Percentiles rank a stretch among this genome's conserved stretches.
Conservation (phyloP, 2,113 vertebrate genomes). For the Engraulis encrasicolus region DNA sequence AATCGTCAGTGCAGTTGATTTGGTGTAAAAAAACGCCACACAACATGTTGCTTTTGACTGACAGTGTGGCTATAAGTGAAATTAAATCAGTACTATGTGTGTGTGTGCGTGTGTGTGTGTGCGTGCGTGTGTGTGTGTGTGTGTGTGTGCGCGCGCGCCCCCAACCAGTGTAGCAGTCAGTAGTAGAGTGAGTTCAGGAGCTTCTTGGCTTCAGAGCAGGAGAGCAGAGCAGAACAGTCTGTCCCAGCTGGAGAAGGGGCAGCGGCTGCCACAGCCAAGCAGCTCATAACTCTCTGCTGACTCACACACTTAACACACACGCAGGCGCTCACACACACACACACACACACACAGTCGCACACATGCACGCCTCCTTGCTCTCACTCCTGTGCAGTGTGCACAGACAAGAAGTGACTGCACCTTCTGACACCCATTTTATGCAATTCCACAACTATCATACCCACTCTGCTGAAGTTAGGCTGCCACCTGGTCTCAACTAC, state of each 20-base stretch:
- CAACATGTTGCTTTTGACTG: too few species aligned
- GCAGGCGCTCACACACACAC: slow-evolving; percentile 23
- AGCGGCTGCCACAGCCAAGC: slow-evolving; percentile 75
- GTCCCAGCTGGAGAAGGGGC: slow-evolving; percentile 78
- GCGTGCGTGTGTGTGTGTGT: neutral
- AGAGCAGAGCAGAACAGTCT: slow-evolving; percentile 69
- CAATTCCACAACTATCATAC: too few species aligned
- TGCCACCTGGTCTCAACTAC: too few species aligned
- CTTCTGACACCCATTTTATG: too few species aligned
- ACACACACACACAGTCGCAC: slow-evolving; percentile 1
- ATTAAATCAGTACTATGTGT: too few species aligned
- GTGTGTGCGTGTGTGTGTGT: neutral
- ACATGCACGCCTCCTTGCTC: too few species aligned
- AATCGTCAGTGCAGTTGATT: too few species aligned
- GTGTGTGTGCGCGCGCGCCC: too few species aligned
- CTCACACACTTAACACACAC: slow-evolving; percentile 70
- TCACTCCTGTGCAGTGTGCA: neutral
- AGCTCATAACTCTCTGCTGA: slow-evolving; percentile 77
- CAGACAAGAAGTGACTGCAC: too few species aligned
- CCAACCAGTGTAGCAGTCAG: slow-evolving; percentile 66
- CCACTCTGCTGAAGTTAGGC: too few species aligned
- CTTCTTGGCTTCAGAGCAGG: slow-evolving; percentile 52
- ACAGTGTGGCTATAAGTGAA: too few species aligned
- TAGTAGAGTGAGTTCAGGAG: slow-evolving; percentile 50
- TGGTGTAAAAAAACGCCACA: too few species aligned